Evolutionary conservation across 2,113 vertebrate species (phyloP).

Genomic region (Cryptoleucopteryx plumbea): DNA sequence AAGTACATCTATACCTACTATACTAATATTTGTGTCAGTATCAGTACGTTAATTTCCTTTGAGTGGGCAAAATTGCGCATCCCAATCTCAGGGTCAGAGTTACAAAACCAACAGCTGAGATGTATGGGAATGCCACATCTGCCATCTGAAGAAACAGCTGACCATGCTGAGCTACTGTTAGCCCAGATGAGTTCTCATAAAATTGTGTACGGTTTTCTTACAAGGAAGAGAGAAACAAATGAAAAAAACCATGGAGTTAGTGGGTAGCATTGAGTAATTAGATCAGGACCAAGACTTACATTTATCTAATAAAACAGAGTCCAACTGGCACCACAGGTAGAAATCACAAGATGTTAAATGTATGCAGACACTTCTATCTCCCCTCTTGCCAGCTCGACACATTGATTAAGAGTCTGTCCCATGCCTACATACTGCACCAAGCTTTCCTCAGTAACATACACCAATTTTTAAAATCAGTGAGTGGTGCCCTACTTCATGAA

Average conservation of each 20-base stretch:
- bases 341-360: background rate
- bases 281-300: background rate
- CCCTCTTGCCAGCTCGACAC: background rate
- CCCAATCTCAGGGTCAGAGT: background rate
- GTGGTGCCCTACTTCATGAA: background rate
- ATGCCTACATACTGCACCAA: background rate
- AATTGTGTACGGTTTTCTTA: background rate
- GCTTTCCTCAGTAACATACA: background rate
- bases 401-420: background rate
- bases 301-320: background rate
- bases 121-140: background rate
- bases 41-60: background rate
- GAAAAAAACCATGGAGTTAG: background rate
- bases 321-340: background rate
- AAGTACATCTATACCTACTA: background rate
- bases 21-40: background rate
- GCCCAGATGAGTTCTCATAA: background rate
- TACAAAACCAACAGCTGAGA: background rate
- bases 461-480: background rate
- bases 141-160: background rate
- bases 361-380: background rate
- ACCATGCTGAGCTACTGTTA: background rate
- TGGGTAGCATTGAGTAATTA: background rate
- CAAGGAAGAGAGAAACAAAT: background rate
- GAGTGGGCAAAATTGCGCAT: background rate